Conservation (phyloP, 2,797 vertebrate genomes). For the Notolabrus celidotus region DNA sequence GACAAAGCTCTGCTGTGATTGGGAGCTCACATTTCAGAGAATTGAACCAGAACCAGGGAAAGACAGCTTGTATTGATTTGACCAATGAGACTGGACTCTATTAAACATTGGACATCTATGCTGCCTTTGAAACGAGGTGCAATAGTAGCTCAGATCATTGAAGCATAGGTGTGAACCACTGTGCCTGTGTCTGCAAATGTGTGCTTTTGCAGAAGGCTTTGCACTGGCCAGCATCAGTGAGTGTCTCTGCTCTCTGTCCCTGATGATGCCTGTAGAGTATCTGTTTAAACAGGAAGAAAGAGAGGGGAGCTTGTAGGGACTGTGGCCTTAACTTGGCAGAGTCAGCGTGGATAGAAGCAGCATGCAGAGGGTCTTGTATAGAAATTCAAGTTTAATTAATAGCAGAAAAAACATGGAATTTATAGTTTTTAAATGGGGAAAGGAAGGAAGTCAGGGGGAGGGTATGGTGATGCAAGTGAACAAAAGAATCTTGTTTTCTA, state of each 20-base stretch:
- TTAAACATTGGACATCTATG: conserved; percentile 13
- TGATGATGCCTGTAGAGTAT: conserved; percentile 28
- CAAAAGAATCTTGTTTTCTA: conserved; percentile 42
- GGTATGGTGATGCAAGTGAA: conserved; percentile 35
- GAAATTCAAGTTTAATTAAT: neutral
- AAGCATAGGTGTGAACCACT: conserved; percentile 28
- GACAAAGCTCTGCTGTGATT: conserved; percentile 10
- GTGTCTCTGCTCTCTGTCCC: conserved; percentile 55
- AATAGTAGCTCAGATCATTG: conserved; percentile 1
- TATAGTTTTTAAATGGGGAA: neutral
- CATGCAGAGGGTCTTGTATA: neutral
- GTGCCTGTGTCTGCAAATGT: conserved; percentile 3
- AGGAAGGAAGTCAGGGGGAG: conserved; percentile 11
- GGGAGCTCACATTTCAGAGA: conserved; percentile 52
- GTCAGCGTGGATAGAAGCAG: conserved; percentile 14
- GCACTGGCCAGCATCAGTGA: conserved; percentile 35
- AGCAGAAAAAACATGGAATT: conserved; percentile 4
- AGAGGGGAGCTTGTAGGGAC: conserved; percentile 9
- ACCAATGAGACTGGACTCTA: conserved; percentile 34
- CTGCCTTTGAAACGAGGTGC: conserved; percentile 19
- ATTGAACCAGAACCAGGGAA: conserved; percentile 38
- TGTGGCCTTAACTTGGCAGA: conserved; percentile 14
- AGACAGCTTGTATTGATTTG: conserved; percentile 53
- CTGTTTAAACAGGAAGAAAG: conserved; percentile 49
- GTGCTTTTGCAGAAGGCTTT: conserved; percentile 21